Evolutionary conservation across 2,797 vertebrate species (phyloP), one percentile per base, ranked within the genome.

Genomic region (Protonibea diacanthus): DNA sequence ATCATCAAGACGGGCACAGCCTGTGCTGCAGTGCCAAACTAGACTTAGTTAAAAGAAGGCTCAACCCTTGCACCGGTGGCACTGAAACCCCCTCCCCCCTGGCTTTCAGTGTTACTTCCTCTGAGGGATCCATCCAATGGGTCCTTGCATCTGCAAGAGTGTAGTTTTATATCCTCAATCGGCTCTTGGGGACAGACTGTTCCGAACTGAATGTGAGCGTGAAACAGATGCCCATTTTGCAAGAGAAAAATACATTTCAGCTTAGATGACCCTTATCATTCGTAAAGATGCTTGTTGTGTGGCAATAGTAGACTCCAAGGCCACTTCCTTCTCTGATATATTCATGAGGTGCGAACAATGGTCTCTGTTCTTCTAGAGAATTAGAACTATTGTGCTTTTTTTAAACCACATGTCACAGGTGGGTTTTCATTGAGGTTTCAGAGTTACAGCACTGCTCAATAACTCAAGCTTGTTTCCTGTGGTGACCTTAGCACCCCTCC

Each of bases 1-100:
- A 71, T 83, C 81, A 71, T 73, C 42, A 42, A 62, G 52, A 76
- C 2, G n/a, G 67, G 81, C 61, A 79, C 66, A 71, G 49, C 1
- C 40, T 71, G 61, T 76, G 72, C 76, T 4, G 51, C 52, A 47
- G 78, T 29, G 51, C 48, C 65, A 64, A 64, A 59, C 33, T 9
- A 45, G 56, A 33, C 44, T 27, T 48, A 0, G 67, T 79, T 60
- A 65, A 78, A 79, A 76, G 62, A 53, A 64, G 67, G n/a, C 61
- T 55, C 25, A 23, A 49, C 42, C 33, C 63, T 23, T 65, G 58
- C 17, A 25, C 21, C 80, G 58, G 64, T 82, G 52, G 4, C n/a
- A 14, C 21, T 60, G 49, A 20, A 25, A 59, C 20, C 48, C 2
- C 25, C 61, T 3, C 33, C 14, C 18, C 4, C 20, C 33, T 65